Base-by-base conservation (phyloP, 2,888 invertebrate genomes). In the Chrysolina oricalcia region DNA sequence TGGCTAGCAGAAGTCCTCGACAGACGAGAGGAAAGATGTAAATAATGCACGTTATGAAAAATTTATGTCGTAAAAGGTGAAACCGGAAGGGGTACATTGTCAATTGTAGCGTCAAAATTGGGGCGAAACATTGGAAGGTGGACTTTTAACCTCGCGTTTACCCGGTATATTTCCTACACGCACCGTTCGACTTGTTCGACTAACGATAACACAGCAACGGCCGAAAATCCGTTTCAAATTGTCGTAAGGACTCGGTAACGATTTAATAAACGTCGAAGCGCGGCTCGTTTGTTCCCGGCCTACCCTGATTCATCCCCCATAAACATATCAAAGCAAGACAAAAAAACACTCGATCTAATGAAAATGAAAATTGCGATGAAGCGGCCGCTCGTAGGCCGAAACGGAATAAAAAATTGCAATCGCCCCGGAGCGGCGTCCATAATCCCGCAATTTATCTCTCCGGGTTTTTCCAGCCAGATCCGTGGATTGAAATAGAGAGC, bases 401-500 rank as follows among this genome's bases (percentile, higher is more conserved):
- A 78, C 76, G 77, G 80, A 83, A 82, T 81, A 84, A 86, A 85
- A 85, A 85, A 86, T 85, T 81, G 80, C 84, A 81, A 83, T 83
- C 81, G 82, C 81, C 81, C 78, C 81, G 82, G 27, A 80, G 81
- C 81, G 82, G 27, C 81, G 81, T 82, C 82, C 83, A 84, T 86
- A 85, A 86, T 85, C 85, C 85, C 66, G 83, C 83, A 77, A 85
- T 86, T 84, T 85, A 86, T 86, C 84, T 85, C 82, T 78, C 74
- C 78, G 74, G 79, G 78, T 77, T 80, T 67, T 67, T 46, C 23
- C 56, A 71, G 50, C 64, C 53, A 10, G 53, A 53, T 59, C 50
- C 46, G 82, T 82, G 85, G 84, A 85, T 85, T 85, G 85, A 85
- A 86, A 85, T 84, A 84, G 86, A 83, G 82, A 82, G 81, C 81